Conservation (phyloP, 2,113 vertebrate species). For the Paramormyrops kingsleyae region DNA sequence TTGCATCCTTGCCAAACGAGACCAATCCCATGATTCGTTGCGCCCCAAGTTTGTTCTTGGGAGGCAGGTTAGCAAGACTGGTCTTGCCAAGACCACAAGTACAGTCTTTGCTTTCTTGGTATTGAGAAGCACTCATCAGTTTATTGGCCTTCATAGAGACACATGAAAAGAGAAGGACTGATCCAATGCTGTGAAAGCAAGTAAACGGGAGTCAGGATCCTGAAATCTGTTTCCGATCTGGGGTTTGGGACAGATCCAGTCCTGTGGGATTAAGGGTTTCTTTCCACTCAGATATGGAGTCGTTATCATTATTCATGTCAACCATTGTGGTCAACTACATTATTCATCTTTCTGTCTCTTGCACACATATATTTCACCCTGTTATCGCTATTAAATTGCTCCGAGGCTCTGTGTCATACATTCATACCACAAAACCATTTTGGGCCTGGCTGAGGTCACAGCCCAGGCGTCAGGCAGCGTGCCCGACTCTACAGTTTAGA, state of each 20-base stretch:
- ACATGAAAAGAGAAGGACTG: background rate
- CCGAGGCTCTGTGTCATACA: background rate
- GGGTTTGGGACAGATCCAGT: background rate
- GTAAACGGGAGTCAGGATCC: background rate
- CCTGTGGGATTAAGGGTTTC: background rate
- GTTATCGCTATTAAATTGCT: background rate
- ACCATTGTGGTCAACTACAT: background rate
- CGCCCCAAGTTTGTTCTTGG: background rate
- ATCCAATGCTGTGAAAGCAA: background rate
- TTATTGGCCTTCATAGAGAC: background rate
- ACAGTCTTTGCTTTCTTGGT: background rate
- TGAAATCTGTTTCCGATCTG: background rate
- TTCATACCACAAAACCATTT: background rate
- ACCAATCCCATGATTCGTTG: background rate
- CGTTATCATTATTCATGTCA: background rate
- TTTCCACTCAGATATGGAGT: background rate
- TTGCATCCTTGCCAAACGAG: background rate
- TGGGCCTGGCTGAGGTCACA: background rate
- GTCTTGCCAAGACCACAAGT: background rate
- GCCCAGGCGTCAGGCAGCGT: background rate
- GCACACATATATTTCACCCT: background rate
- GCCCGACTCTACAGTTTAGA: background rate
- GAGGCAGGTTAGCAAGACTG: background rate
- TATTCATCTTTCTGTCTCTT: background rate
- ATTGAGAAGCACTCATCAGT: background rate